Evolutionary conservation across 2,888 invertebrate species (phyloP), one percentile per base, ranked within the genome.

Genomic region (Aradus depressus): DNA sequence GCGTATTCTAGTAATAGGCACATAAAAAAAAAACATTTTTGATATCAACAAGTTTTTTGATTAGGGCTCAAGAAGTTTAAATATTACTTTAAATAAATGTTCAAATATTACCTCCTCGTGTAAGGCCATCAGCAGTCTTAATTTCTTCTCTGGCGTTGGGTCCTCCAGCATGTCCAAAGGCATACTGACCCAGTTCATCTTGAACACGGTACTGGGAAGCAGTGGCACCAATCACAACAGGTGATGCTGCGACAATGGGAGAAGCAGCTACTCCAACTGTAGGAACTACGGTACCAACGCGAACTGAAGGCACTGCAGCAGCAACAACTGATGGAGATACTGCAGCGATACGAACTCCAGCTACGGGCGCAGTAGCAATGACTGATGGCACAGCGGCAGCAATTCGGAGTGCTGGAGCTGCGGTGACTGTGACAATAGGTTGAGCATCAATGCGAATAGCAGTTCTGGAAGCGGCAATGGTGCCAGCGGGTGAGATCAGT

Each of bases 121-220:
- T 76, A 35, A 75, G 66, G 22, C 79, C 79, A 62, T 78, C 76
- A 10, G 68, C 61, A 3, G 75, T 70, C 60, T 70, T 72, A 50
- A 74, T 68, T 66, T 81, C 81, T 21, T 74, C 71, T 63, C 80
- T 80, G 56, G 79, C 72, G 59, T 78, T 77, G 41, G 76, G 73
- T 48, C 79, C 79, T 57, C 76, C 77, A 8, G 75, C 67, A 65
- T 80, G 80, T 23, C 79, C 80, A 63, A 76, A 76, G 51, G 71
- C 68, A 65, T 75, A 76, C 60, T 72, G 73, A 4, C 75, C 75
- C 26, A 72, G 66, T 39, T 70, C 72, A 62, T 80, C 75, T 65
- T 80, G 78, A 39, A 74, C 70, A 64, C 77, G 76, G 61, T 72
- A 76, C 71, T 75, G 59, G 68, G 72, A 50, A 45, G 63, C 78